A percentile compares a stretch with the other conserved stretches of the same genome.
phyloP scores from a whole-genome alignment of 2,113 vertebrate genomes.

The Hemichromis elongatus region DNA sequence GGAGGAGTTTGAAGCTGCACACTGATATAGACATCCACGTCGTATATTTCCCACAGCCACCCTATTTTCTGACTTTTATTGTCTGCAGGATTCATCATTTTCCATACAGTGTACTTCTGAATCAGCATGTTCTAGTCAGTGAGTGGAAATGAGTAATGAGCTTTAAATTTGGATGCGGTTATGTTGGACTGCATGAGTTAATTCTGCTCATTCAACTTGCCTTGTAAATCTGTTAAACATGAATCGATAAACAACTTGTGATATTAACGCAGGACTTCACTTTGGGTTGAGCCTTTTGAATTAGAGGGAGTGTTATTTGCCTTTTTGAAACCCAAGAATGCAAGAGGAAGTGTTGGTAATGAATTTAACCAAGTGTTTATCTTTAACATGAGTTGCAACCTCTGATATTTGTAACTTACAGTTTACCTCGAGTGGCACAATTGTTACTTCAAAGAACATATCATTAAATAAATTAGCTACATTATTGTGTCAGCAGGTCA shows the following conservation, averaged over 20 bases:
- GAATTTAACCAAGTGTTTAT: background rate
- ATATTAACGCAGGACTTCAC: background rate
- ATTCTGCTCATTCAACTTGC: background rate
- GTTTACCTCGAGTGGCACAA: background rate
- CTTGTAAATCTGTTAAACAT: background rate
- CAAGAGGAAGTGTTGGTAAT: background rate
- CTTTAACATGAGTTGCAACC: background rate
- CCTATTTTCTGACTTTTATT: conserved; percentile 11
- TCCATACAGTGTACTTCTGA: background rate
- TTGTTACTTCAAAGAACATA: background rate
- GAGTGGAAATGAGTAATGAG: background rate
- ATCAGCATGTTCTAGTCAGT: conserved; percentile 17
- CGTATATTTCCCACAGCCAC: background rate
- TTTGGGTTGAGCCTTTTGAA: background rate
- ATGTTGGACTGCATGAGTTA: background rate
- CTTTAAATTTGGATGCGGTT: background rate
- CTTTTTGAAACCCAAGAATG: background rate
- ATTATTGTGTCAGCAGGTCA: background rate
- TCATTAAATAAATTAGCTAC: background rate
- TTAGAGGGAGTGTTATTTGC: background rate
- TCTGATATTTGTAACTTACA: background rate
- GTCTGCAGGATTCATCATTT: background rate
- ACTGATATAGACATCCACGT: background rate
- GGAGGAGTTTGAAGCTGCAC: background rate
- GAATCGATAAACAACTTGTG: background rate